Conservation (phyloP, 2,113 vertebrate species). For the Rhinoderma darwinii region DNA sequence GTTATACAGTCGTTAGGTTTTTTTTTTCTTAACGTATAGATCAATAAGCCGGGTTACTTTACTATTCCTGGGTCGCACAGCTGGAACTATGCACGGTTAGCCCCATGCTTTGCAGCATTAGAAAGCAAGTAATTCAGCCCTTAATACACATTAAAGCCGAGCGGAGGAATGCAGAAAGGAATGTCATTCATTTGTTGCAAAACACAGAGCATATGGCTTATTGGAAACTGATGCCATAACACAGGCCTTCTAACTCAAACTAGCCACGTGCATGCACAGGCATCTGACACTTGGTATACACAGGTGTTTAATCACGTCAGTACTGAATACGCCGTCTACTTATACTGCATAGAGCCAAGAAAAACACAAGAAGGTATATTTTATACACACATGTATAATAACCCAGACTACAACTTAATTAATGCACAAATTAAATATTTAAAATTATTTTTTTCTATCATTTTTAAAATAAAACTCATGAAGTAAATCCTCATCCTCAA, state of each 20-base stretch:
- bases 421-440: too few relatives aligned
- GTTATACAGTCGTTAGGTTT: not conserved
- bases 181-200: slow-evolving; percentile 45
- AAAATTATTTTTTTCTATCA: too few relatives aligned
- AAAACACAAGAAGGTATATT: not conserved
- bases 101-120: not conserved
- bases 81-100: not conserved
- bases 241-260: slow-evolving; percentile 27
- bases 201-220: slow-evolving; percentile 52
- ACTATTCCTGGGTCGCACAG: not conserved
- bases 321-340: not conserved
- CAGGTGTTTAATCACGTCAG: slow-evolving; percentile 15
- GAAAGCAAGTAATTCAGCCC: slow-evolving; percentile 15
- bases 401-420: too few relatives aligned
- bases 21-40: not conserved
- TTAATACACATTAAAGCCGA: slow-evolving; percentile 20
- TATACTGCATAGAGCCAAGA: not conserved
- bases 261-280: slow-evolving; percentile 42
- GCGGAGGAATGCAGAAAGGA: slow-evolving; percentile 47
- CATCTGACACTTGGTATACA: not conserved
- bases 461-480: too few relatives aligned
- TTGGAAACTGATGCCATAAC: slow-evolving; percentile 49
- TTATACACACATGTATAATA: not conserved
- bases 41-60: not conserved
- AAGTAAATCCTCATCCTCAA: too few relatives aligned